These are phyloP conservation scores for Aurelia aurita complex sp. Pacific DNA, from an alignment of 30 jellyfish, hydroid and myxozoan species.

Conservation along the genomic window DNA sequence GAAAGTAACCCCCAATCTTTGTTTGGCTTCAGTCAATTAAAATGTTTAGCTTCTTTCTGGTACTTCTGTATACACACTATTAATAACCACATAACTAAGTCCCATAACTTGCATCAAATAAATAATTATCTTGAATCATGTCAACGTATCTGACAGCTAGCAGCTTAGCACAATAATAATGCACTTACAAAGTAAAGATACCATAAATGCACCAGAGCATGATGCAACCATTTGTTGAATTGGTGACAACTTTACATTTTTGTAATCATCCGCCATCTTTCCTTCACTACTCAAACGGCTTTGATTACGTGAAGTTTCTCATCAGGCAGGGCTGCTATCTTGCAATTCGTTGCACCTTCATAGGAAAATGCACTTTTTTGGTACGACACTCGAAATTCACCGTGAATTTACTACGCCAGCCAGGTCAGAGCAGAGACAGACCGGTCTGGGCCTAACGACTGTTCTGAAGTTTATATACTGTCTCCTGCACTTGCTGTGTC, in stretches of 20 bases:
- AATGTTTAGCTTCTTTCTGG: too few relatives aligned
- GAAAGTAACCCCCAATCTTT: too few relatives aligned
- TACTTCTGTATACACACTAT: too few relatives aligned
- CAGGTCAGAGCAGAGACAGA: too few relatives aligned
- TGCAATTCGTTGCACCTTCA: not conserved
- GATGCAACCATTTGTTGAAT: slow-evolving; percentile 97
- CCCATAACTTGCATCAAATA: too few relatives aligned
- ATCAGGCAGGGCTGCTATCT: not conserved
- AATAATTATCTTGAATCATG: not conserved
- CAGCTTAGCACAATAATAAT: not conserved
- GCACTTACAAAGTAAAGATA: slow-evolving; percentile 85
- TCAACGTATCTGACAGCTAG: not conserved
- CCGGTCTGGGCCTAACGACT: too few relatives aligned
- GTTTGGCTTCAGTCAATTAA: too few relatives aligned
- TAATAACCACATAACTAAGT: too few relatives aligned
- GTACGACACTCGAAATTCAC: too few relatives aligned
- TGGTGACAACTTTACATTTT: slow-evolving; percentile 60
- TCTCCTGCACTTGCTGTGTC: too few relatives aligned
- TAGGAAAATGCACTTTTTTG: not conserved
- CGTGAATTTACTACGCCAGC: too few relatives aligned
- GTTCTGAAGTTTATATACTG: too few relatives aligned
- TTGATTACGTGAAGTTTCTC: not conserved
- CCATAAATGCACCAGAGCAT: slow-evolving; percentile 95
- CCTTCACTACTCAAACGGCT: not conserved
- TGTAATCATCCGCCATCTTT: slow-evolving; percentile 54